Base-by-base conservation (phyloP, 2,888 invertebrate genomes). In the Xestoiulus laeticollis region DNA sequence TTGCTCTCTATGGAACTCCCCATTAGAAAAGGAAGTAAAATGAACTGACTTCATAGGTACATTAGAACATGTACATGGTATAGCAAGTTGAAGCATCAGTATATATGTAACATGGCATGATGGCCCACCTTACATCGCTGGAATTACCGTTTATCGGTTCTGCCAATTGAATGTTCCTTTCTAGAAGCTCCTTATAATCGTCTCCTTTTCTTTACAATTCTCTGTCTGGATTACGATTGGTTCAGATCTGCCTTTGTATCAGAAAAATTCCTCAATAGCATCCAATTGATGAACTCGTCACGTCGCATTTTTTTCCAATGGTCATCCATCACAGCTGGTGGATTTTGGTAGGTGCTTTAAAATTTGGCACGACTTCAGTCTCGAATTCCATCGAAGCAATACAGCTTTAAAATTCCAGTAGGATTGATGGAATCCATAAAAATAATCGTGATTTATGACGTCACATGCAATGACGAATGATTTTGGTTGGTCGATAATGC, bases 401-500 rank as follows among this genome's bases (percentile, higher is more conserved):
- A 22, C 68, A 68, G 68, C 68, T 68, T 68, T 68, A 68, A 68
- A 68, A 26, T 1, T 10, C 22, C 10, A 26, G 68, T 26, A 68
- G 68, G 26, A 68, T 8, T 26, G 26, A 26, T 26, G 68, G 68
- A 68, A 26, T 26, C 26, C 10, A 5, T n/a, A 68, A 26, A 68
- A 68, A 68, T 68, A 68, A 68, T 22, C 68, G 68, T 68, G 68
- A 68, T 68, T 68, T 68, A 68, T 68, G 68, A 68, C 68, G 68
- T 68, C 68, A 68, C 26, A 12, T 68, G 26, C 10, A 26, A 26
- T 6, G 22, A 68, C 68, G 68, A 12, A 68, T 68, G 68, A 68
- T 68, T 68, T 68, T 8, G 68, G 68, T 59, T 22, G n/a, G 68
- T 68, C 68, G 68, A 68, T 26, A 5, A 26, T 68, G 68, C 53